Percentiles rank a stretch among this genome's conserved stretches.
Evolutionary conservation across 2,888 invertebrate species (phyloP).

Genomic region (Scaptodrosophila latifasciaeformis): DNA sequence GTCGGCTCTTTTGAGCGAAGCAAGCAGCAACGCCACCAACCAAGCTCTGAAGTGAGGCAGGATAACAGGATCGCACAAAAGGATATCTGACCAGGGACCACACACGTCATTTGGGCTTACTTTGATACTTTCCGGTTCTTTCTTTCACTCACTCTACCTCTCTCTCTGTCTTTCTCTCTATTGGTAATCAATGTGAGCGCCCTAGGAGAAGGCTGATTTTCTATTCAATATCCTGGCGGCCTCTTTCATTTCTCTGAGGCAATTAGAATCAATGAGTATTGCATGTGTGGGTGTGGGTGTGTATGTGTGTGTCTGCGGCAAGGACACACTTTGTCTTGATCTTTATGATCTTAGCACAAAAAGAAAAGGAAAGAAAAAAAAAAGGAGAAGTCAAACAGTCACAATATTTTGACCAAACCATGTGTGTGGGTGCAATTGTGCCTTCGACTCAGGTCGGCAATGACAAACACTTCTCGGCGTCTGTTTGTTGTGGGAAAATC

Average conservation of each 20-base stretch:
- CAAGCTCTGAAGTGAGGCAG: too few species aligned
- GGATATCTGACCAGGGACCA: slow-evolving; percentile 25
- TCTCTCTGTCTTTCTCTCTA: too few species aligned
- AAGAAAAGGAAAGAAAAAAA: too few species aligned
- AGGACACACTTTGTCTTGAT: slow-evolving; percentile 44
- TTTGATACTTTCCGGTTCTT: slow-evolving; percentile 4
- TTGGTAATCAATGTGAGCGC: slow-evolving; percentile 1
- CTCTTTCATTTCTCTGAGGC: slow-evolving; percentile 44
- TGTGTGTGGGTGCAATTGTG: slow-evolving; percentile 41
- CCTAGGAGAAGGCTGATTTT: too few species aligned
- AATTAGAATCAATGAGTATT: slow-evolving; percentile 57
- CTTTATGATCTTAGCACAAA: slow-evolving; percentile 42
- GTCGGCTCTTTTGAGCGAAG: slow-evolving; percentile 17
- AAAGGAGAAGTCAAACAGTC: slow-evolving; percentile 40
- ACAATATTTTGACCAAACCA: slow-evolving; percentile 53
- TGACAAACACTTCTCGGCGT: neutral
- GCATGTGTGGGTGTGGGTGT: neutral
- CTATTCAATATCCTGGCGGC: slow-evolving; percentile 35
- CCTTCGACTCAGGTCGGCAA: neutral
- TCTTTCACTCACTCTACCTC: too few species aligned
- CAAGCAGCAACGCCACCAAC: slow-evolving; percentile 39
- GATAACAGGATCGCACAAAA: too few species aligned
- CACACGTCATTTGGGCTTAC: neutral
- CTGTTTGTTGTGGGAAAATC: slow-evolving; percentile 43
- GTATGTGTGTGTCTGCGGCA: slow-evolving; percentile 17